Evolutionary conservation across 2,113 vertebrate genomes (phyloP).

Genomic region (Corythornis vintsioides): DNA sequence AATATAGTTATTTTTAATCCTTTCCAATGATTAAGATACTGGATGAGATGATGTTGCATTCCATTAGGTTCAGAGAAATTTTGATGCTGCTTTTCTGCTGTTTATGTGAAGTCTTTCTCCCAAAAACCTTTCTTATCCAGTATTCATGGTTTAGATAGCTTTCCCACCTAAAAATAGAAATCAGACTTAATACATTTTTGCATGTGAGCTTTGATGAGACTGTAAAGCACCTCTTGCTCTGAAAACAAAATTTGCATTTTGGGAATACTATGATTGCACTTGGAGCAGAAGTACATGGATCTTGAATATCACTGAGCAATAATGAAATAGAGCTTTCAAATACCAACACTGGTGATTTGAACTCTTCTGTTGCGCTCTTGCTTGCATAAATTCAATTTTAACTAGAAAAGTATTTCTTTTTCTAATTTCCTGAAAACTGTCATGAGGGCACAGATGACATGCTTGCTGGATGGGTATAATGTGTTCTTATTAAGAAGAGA

Average conservation of each 20-base stretch:
- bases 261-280: background rate
- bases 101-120: background rate
- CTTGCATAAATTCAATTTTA: background rate
- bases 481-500: background rate
- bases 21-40: background rate
- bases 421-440: background rate
- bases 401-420: background rate
- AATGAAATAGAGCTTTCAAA: background rate
- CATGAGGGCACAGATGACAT: background rate
- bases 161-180: background rate
- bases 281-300: background rate
- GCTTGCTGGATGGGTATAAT: background rate
- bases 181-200: background rate
- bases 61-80: background rate
- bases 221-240: background rate
- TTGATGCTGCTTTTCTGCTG: background rate
- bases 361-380: background rate
- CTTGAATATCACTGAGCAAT: background rate
- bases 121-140: background rate
- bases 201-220: background rate
- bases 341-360: background rate
- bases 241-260: background rate
- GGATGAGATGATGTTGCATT: background rate
- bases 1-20: slow-evolving; percentile 21
- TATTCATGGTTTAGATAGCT: background rate